Percentiles rank a stretch among this genome's conserved stretches.
Evolutionary conservation across 2,113 vertebrate genomes (phyloP).

Genomic region (Sapayoa aenigma): DNA sequence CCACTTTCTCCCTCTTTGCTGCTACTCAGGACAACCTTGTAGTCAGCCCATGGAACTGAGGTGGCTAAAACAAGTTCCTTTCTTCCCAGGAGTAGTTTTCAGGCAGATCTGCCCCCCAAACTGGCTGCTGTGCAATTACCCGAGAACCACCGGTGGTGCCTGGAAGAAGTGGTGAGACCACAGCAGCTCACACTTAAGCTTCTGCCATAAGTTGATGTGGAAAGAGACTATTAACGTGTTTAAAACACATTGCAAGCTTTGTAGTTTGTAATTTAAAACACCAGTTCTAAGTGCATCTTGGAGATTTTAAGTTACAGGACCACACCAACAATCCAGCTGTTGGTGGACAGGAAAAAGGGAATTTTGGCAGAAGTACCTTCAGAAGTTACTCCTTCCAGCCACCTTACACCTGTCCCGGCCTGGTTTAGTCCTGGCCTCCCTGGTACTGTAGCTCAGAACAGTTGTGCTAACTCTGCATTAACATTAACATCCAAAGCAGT

Average conservation of each 20-base stretch:
- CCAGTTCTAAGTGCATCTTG: background rate
- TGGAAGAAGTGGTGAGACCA: background rate
- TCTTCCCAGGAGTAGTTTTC: background rate
- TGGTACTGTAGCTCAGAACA: background rate
- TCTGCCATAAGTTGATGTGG: background rate
- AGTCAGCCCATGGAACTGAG: background rate
- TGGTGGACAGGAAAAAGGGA: background rate
- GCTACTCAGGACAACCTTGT: background rate
- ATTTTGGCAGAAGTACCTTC: background rate
- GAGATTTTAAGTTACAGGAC: background rate
- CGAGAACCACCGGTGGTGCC: background rate
- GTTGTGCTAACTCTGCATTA: background rate
- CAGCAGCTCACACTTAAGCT: background rate
- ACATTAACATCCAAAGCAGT: background rate
- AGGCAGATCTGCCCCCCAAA: background rate
- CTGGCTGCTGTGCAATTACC: background rate
- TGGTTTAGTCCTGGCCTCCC: background rate
- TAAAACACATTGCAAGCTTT: background rate
- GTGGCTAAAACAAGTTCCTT: background rate
- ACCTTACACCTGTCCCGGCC: background rate
- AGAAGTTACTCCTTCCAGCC: background rate
- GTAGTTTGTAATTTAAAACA: background rate
- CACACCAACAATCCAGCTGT: background rate
- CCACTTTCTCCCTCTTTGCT: background rate
- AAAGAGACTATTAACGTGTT: background rate